Evolutionary conservation across 2,888 invertebrate species (phyloP).

Genomic region (Sussaba pulchella): DNA sequence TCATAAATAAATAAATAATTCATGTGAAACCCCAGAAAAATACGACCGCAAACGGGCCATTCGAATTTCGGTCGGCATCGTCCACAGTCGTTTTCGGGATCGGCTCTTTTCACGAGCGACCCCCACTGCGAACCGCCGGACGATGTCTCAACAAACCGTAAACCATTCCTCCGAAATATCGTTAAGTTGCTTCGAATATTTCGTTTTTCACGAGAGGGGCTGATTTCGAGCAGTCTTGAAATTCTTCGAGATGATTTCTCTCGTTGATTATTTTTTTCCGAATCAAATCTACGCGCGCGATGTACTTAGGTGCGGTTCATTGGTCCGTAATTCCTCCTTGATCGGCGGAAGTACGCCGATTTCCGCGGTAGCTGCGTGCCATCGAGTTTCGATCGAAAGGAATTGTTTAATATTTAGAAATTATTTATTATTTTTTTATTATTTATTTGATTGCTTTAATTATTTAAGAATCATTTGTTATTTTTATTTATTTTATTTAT

Average conservation of each 20-base stretch:
- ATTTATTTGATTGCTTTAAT: no score
- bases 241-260: slow-evolving; percentile 27
- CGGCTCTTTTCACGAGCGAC: slow-evolving; percentile 64
- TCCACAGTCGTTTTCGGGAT: slow-evolving; percentile 15
- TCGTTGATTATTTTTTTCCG: no score
- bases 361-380: no score
- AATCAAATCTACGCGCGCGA: slow-evolving; percentile 40
- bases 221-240: slow-evolving; percentile 28
- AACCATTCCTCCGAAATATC: slow-evolving; percentile 41
- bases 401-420: no score
- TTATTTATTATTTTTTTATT: no score
- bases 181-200: slow-evolving; percentile 40
- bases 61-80: neutral
- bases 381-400: no score
- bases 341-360: no score
- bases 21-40: slow-evolving; percentile 16
- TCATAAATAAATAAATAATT: slow-evolving; percentile 43
- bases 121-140: slow-evolving; percentile 53
- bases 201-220: slow-evolving; percentile 5
- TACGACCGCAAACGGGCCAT: slow-evolving; percentile 28
- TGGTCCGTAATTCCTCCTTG: no score
- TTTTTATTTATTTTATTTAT: no score
- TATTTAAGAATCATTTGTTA: no score
- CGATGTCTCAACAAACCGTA: slow-evolving; percentile 55
- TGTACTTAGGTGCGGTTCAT: slow-evolving; percentile 50